These are phyloP conservation scores for Todiramphus saurophagus DNA, from an alignment of 2,113 vertebrate species.

Conservation along the genomic window DNA sequence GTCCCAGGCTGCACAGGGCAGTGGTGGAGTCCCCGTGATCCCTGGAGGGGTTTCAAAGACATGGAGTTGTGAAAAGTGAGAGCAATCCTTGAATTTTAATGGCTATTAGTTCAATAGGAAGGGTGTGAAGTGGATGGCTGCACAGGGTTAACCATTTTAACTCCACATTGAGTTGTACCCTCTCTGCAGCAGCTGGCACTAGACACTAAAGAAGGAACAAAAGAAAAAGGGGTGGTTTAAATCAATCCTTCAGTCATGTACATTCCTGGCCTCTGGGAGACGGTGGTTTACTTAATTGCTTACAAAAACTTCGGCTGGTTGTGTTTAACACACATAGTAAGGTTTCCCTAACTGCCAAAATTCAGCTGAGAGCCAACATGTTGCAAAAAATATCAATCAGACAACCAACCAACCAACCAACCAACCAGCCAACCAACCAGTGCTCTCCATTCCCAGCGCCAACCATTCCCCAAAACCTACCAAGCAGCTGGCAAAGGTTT, in stretches of 20 bases:
- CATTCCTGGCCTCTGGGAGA: background rate
- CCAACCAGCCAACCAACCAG: too few species aligned
- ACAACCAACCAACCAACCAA: background rate
- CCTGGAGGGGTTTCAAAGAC: too few species aligned
- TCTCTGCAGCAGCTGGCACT: background rate
- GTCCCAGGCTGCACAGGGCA: too few species aligned
- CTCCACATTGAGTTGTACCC: background rate
- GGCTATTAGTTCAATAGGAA: background rate
- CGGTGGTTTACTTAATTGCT: background rate
- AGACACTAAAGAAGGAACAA: background rate
- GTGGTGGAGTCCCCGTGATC: too few species aligned
- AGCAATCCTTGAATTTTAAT: background rate
- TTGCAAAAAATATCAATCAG: background rate
- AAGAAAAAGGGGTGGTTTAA: background rate
- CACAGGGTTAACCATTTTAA: too few species aligned
- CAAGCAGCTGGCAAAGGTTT: background rate
- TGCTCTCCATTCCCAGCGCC: too few species aligned
- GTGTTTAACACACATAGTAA: accelerated
- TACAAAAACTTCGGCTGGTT: background rate
- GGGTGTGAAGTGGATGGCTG: background rate
- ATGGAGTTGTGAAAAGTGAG: background rate
- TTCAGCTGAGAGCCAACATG: background rate
- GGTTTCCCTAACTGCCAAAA: background rate
- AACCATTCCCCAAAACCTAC: background rate
- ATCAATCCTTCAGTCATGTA: background rate